phyloP scores from a whole-genome alignment of 2,797 vertebrate genomes.

The Decapterus maruadsi region DNA sequence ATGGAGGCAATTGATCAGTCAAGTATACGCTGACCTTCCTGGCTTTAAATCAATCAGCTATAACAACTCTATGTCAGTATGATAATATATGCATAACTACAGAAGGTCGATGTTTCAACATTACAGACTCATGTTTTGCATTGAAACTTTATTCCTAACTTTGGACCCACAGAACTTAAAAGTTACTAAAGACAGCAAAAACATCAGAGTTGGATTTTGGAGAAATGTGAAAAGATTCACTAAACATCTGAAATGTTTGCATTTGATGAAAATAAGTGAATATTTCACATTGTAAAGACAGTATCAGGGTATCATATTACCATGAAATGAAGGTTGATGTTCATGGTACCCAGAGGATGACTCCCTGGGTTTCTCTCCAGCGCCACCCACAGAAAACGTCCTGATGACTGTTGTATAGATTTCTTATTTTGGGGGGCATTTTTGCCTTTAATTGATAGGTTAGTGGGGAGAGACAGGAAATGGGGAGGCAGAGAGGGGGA shows the following conservation, averaged over 20 bases:
- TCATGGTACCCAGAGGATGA: too few relatives aligned
- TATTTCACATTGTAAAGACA: not conserved
- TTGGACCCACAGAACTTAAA: not conserved
- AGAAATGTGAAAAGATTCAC: not conserved
- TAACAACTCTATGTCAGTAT: not conserved
- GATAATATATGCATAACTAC: constrained; percentile 4
- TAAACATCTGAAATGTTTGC: not conserved
- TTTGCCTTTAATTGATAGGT: too few relatives aligned
- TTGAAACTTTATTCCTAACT: not conserved
- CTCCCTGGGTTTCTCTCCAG: too few relatives aligned
- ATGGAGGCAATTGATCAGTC: not conserved
- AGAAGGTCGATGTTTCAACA: not conserved
- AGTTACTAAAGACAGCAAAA: not conserved
- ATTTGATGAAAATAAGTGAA: too few relatives aligned
- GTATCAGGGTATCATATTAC: too few relatives aligned
- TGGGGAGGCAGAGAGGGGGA: too few relatives aligned
- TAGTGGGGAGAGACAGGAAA: too few relatives aligned
- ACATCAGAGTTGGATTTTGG: not conserved
- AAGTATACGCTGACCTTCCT: not conserved
- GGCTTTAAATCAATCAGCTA: not conserved
- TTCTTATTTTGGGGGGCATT: too few relatives aligned
- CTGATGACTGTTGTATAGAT: too few relatives aligned
- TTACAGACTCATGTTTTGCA: not conserved
- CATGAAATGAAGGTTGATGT: too few relatives aligned
- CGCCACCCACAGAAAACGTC: too few relatives aligned